phyloP scores from a whole-genome alignment of 2,113 vertebrate species.

The Ramphastos sulfuratus region DNA sequence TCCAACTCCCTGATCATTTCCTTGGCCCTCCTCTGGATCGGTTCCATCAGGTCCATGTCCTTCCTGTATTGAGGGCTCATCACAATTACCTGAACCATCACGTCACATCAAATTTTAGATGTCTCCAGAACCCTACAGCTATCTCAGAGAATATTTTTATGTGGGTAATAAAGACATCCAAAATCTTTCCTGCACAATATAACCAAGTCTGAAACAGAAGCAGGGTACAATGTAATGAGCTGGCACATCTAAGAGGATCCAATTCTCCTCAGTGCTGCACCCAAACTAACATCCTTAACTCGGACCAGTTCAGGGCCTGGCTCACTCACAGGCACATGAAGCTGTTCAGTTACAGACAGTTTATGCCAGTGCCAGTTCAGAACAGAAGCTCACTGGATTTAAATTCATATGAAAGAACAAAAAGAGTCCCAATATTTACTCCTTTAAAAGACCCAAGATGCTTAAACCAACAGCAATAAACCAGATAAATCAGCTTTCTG shows the following conservation, averaged over 20 bases:
- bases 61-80: too few species aligned
- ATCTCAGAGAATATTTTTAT: not conserved
- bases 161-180: not conserved
- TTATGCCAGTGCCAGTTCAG: not conserved
- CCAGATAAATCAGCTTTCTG: not conserved
- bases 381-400: not conserved
- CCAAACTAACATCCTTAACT: not conserved
- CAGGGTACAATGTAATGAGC: fast-evolving
- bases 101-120: not conserved
- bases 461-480: not conserved
- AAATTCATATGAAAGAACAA: not conserved
- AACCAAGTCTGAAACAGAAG: not conserved
- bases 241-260: not conserved
- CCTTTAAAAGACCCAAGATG: not conserved
- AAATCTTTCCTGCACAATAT: not conserved
- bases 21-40: too few species aligned
- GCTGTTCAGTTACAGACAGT: not conserved
- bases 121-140: not conserved
- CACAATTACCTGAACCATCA: not conserved
- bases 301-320: not conserved
- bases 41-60: too few species aligned
- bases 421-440: not conserved
- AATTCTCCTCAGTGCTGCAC: not conserved
- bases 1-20: too few species aligned
- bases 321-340: fast-evolving